A percentile compares a stretch with the other conserved stretches of the same genome.
These are phyloP conservation scores for Amphipyra berbera DNA, from an alignment of 2,888 invertebrate species.

Conservation along the genomic window DNA sequence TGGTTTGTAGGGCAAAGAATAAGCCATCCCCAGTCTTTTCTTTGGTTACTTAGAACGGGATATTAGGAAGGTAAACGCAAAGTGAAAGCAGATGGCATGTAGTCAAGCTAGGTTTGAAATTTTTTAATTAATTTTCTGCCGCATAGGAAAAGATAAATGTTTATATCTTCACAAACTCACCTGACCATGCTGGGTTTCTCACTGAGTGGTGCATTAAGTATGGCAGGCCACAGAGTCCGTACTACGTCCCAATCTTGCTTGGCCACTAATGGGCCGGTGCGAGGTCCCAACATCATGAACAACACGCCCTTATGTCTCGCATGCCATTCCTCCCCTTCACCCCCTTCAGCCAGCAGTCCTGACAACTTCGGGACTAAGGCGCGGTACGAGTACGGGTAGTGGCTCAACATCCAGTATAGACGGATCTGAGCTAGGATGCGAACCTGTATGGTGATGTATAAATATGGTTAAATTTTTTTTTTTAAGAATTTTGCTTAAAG, in stretches of 20 bases:
- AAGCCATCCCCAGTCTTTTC: too few species aligned
- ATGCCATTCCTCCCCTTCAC: conserved; percentile 87
- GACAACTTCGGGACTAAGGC: conserved; percentile 91
- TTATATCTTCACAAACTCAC: conserved; percentile 59
- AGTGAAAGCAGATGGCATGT: too few species aligned
- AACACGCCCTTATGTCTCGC: conserved; percentile 91
- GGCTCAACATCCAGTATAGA: conserved; percentile 90
- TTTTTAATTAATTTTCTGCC: too few species aligned
- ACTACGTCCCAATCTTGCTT: conserved; percentile 94
- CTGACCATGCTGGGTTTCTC: conserved; percentile 95
- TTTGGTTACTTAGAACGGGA: too few species aligned
- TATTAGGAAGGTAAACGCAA: too few species aligned
- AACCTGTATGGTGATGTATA: conserved; percentile 72
- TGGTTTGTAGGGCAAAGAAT: too few species aligned
- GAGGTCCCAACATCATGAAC: conserved; percentile 93
- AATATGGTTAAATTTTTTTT: neutral
- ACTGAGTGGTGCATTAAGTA: conserved; percentile 94
- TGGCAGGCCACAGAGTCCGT: conserved; percentile 93
- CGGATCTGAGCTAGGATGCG: conserved; percentile 92
- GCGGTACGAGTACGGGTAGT: conserved; percentile 93
- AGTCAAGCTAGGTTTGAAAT: too few species aligned
- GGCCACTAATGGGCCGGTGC: conserved; percentile 91
- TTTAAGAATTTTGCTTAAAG: neutral
- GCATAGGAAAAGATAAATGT: too few species aligned
- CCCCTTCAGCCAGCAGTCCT: conserved; percentile 88